phyloP scores from a whole-genome alignment of 2,113 vertebrate species.

The Puntigrus tetrazona region DNA sequence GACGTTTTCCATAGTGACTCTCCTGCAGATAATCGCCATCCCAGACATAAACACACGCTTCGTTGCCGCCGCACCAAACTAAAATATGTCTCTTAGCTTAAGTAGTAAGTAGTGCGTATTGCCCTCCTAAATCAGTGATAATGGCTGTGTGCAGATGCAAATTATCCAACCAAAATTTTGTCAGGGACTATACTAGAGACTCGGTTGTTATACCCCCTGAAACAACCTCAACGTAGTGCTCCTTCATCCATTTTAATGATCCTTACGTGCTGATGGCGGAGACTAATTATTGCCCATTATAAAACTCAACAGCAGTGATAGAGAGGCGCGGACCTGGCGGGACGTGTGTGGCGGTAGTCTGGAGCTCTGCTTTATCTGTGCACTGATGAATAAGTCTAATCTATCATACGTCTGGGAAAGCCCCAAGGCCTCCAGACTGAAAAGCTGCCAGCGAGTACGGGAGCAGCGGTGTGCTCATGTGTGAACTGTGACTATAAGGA shows the following conservation, averaged over 20 bases:
- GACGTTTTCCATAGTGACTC: not conserved
- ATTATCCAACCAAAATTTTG: not conserved
- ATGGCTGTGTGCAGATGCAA: not conserved
- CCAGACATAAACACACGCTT: constrained; percentile 6
- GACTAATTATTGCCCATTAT: constrained; percentile 41
- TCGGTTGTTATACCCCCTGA: constrained; percentile 8
- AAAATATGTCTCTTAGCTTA: not conserved
- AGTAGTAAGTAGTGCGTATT: not conserved
- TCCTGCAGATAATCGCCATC: not conserved
- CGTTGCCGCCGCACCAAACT: not conserved
- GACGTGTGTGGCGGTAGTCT: not conserved
- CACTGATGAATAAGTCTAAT: constrained; percentile 45
- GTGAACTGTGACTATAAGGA: not conserved
- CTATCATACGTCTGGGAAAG: constrained; percentile 40
- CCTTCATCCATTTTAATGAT: constrained; percentile 42
- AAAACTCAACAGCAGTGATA: constrained; percentile 41
- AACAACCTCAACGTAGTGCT: not conserved
- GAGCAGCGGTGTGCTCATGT: not conserved
- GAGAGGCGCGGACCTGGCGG: not conserved
- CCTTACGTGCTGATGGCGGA: not conserved
- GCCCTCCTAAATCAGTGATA: not conserved
- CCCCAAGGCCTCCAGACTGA: constrained; percentile 22
- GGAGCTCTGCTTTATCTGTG: constrained; percentile 16
- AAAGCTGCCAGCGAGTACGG: constrained; percentile 8
- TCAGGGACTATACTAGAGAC: not conserved